phyloP scores from a whole-genome alignment of 1,140 invertebrate species.

The Hyles euphorbiae region DNA sequence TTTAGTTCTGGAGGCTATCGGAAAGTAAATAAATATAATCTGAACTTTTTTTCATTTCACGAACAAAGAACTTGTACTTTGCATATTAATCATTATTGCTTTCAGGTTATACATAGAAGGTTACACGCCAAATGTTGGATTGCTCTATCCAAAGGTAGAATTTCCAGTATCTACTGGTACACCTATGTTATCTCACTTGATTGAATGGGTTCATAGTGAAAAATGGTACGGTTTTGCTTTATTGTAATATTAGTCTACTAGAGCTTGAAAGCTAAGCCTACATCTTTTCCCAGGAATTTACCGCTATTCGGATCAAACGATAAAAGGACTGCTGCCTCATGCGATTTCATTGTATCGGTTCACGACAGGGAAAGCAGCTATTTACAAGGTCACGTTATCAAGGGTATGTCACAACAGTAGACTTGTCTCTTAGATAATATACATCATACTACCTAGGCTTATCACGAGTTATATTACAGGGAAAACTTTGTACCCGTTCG shows the following conservation, averaged over 20 bases:
- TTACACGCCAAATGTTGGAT: conserved; percentile 76
- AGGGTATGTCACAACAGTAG: too few relatives aligned
- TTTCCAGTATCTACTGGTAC: conserved; percentile 85
- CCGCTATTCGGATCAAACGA: background rate
- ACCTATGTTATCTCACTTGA: conserved; percentile 80
- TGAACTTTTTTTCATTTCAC: background rate
- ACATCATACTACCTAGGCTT: background rate
- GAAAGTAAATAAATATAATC: conserved; percentile 71
- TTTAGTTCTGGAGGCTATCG: conserved; percentile 81
- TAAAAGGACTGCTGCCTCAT: too few relatives aligned
- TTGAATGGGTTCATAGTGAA: conserved; percentile 83
- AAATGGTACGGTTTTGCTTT: conserved; percentile 46
- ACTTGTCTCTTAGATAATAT: background rate
- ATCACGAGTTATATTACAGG: conserved; percentile 14
- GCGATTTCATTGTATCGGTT: too few relatives aligned
- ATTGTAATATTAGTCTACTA: background rate
- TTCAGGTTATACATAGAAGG: conserved; percentile 80
- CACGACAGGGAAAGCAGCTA: too few relatives aligned
- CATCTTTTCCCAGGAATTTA: background rate
- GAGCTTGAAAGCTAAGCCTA: too few relatives aligned
- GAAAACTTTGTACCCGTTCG: conserved; percentile 24
- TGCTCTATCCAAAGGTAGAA: conserved; percentile 78
- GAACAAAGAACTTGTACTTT: too few relatives aligned
- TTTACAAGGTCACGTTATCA: too few relatives aligned
- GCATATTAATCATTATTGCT: background rate